phyloP scores from a whole-genome alignment of 2,888 invertebrate species.

The Amphipyra tragopoginis region DNA sequence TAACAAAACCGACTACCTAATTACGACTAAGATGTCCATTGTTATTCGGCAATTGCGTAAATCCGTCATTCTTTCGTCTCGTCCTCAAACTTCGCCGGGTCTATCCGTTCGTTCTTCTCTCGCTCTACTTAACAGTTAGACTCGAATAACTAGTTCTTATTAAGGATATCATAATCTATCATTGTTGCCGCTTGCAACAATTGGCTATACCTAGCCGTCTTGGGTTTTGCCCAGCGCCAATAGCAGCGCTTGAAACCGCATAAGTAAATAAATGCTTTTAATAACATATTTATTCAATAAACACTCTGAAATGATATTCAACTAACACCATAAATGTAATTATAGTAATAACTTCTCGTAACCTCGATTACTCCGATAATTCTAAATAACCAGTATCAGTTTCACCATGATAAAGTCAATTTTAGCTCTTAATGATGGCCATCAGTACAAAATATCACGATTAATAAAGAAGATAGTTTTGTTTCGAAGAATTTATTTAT shows the following conservation, averaged over 20 bases:
- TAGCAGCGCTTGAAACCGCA: background rate
- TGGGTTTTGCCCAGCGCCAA: conserved; percentile 5
- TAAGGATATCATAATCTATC: conserved; percentile 9
- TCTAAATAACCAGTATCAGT: too few relatives aligned
- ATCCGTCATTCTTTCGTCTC: conserved; percentile 68
- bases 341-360: too few relatives aligned
- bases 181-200: background rate
- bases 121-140: conserved; percentile 56
- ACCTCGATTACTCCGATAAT: too few relatives aligned
- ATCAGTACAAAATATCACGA: too few relatives aligned
- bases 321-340: too few relatives aligned
- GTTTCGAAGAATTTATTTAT: conserved; percentile 27
- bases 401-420: too few relatives aligned
- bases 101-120: conserved; percentile 57
- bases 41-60: conserved; percentile 64
- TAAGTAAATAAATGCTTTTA: too few relatives aligned
- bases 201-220: background rate
- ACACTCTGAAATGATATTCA: too few relatives aligned
- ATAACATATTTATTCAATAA: too few relatives aligned
- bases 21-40: conserved; percentile 64
- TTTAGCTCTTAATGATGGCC: too few relatives aligned
- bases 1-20: conserved; percentile 54
- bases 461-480: conserved; percentile 1
- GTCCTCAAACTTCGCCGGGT: conserved; percentile 32
- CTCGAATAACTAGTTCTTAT: conserved; percentile 44